Evolutionary conservation across 2,113 vertebrate genomes (phyloP), one percentile per base, ranked within the genome.

Genomic region (Hydrolagus affinis): DNA sequence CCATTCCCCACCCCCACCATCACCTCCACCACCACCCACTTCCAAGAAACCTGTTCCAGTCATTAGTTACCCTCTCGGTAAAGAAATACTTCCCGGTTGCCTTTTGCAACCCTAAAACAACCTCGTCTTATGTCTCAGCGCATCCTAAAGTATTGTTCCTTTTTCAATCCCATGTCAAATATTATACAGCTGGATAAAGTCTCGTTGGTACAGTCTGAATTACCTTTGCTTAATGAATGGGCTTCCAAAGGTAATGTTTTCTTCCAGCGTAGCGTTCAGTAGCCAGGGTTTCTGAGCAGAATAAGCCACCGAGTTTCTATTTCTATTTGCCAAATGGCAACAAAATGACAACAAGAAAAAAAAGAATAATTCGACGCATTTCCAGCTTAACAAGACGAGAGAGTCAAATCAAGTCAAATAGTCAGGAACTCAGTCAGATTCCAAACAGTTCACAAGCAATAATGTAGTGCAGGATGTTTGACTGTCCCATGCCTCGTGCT

Each of bases 211-310:
- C 62, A 66, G 59, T 12, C 14, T 1, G 17, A 68, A 30, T 88
- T 90, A 99, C 98, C 98, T 96, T 87, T 98, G 97, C 76, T 98
- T 98, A 87, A 90, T 98, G 90, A 99, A 99, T 4, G 96, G 94
- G 86, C 95, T 96, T 21, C 98, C 98, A 74, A 99, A 99, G 19
- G 95, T 98, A 86, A 99, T 99, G 91, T 99, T 99, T 25, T 99
- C 97, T 88, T 99, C 97, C 86, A 99, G 96, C 0, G 97, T 99
- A 10, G 98, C 96, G 60, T 99, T 99, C 85, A 99, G 92, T 88
- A 99, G 93, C 98, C 98, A 99, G 0, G 98, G 98, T 90, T 99
- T 99, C 90, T 99, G 97, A 85, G 97, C 93, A 69, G 97, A 97
- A 0, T 99, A 99, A 86, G 97, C 97, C 90, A 99, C 97, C 0